A percentile compares a stretch with the other conserved stretches of the same genome.
Conservation (phyloP, 1,140 invertebrate species). For the Thaumetopoea pityocampa region DNA sequence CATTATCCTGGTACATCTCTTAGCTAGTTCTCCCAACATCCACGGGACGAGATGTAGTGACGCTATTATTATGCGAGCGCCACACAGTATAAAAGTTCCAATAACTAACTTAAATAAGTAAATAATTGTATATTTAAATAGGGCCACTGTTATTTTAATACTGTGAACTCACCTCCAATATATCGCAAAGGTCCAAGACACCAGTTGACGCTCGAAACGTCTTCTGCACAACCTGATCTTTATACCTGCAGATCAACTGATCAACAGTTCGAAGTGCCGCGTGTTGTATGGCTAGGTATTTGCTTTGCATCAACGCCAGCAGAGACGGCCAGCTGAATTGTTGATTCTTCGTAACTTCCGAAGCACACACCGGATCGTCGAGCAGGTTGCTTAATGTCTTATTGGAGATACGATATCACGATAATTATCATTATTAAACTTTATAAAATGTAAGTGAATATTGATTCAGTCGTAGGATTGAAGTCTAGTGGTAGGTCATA, state of each 20-base stretch:
- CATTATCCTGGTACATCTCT: no score
- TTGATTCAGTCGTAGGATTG: no score
- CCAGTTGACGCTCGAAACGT: slow-evolving; percentile 60
- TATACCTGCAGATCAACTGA: slow-evolving; percentile 56
- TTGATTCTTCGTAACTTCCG: slow-evolving; percentile 65
- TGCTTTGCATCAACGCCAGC: slow-evolving; percentile 57
- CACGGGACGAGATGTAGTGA: no score
- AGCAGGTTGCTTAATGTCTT: slow-evolving; percentile 59
- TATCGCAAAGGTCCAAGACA: slow-evolving; percentile 63
- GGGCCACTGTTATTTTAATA: not conserved
- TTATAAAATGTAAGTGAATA: no score
- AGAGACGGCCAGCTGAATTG: slow-evolving; percentile 63
- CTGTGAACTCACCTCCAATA: slow-evolving; percentile 45
- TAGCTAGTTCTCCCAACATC: no score
- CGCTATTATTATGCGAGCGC: no score
- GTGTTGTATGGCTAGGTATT: slow-evolving; percentile 58
- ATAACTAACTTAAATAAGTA: not conserved
- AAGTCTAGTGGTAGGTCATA: no score
- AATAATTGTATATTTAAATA: not conserved
- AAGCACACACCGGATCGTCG: slow-evolving; percentile 54
- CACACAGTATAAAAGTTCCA: no score
- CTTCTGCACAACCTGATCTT: slow-evolving; percentile 53
- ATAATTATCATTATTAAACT: no score
- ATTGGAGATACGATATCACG: slow-evolving; percentile 1
- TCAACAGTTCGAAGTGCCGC: slow-evolving; percentile 56